Evolutionary conservation across 2,113 vertebrate genomes (phyloP).

Genomic region (Progne subis): DNA sequence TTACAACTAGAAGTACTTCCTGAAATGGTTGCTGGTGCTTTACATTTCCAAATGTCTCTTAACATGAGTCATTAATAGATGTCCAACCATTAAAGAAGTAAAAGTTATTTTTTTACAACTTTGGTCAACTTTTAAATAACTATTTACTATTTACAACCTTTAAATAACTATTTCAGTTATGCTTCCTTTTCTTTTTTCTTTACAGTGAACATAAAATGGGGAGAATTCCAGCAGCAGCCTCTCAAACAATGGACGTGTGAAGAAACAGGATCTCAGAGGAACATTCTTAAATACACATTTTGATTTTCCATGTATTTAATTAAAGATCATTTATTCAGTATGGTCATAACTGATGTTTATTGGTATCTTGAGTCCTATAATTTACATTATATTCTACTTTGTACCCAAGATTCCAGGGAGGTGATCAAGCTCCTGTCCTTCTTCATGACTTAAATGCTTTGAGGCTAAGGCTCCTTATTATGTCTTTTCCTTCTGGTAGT

Average conservation of each 20-base stretch:
- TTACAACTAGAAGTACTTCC: not conserved
- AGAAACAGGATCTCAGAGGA: not conserved
- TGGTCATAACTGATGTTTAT: not conserved
- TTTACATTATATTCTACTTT: not conserved
- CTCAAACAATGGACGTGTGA: not conserved
- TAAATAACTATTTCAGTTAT: not conserved
- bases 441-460: not conserved
- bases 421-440: not conserved
- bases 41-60: conserved; percentile 13
- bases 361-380: not conserved
- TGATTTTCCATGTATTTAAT: not conserved
- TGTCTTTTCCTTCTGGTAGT: not conserved
- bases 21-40: not conserved
- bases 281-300: not conserved
- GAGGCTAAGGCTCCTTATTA: not conserved
- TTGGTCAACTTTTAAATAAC: not conserved
- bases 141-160: not conserved
- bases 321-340: not conserved
- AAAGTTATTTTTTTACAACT: not conserved
- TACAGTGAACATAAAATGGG: not conserved
- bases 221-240: not conserved
- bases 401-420: not conserved
- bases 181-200: not conserved
- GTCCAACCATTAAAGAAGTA: not conserved
- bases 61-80: not conserved